Base-by-base conservation (phyloP, 2,797 vertebrate species). In the Lithobates sylvaticus region DNA sequence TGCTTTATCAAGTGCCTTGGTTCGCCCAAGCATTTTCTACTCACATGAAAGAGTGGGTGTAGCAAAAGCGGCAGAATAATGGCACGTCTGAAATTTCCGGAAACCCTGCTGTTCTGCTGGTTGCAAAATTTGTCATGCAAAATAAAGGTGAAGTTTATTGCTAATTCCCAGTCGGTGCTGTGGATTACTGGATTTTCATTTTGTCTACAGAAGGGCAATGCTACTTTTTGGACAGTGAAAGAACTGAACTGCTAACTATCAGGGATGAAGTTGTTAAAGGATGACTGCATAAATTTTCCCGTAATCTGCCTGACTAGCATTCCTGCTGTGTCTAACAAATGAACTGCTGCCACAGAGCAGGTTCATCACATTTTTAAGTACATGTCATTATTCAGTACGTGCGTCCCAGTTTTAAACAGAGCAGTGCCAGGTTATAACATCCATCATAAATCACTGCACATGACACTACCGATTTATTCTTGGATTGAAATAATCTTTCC, bases 381-480 rank as follows among this genome's bases (percentile, higher is more conserved):
- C 32, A 47, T 42, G 89, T 88, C 84, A 58, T 90, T 77, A 87
- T 72, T 90, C 90, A 71, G 81, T 88, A 86, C 65, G 2, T 9
- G 87, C 72, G 87, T 71, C 84, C 86, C 75, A 81, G 36, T 89
- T 91, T 90, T 61, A 89, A 91, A 91, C 88, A 70, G 89, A 91
- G 92, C 90, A 88, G 76, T 87, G 81, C 83, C 86, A 83, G 88
- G 90, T 92, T 88, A 91, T 92, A 93, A 89, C 89, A 88, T 92
- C 89, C 83, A n/a, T 89, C 78, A 27, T 91, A 90, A 90, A 92
- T 94, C 93, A 88, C 5, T 18, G 89, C 88, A 68, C 80, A 86
- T 42, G 0, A 87, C 75, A 84, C 27, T 36, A 21, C 16, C 21
- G 34, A 72, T 44, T 74, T 82, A 29, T 39, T 34, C 47, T 12